Evolutionary conservation across 2,888 invertebrate species (phyloP), one percentile per base, ranked within the genome.

Genomic region (Plagiodera versicolora): DNA sequence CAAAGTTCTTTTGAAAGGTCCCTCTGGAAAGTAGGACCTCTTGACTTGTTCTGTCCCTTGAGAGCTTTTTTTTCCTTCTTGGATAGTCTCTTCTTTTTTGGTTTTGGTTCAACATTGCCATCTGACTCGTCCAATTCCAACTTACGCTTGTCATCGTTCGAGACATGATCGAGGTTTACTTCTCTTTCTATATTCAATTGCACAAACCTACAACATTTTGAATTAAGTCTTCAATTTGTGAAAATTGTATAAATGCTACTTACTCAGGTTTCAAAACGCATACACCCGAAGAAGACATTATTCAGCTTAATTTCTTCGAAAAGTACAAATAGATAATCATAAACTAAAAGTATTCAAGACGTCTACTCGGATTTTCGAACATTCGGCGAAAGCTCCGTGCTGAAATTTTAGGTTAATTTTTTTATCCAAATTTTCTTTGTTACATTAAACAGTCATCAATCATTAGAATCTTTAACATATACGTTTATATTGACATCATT

Each of bases 11-110:
- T 80, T 68, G 86, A 84, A 65, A 82, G 84, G 10, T 83, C 81
- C 60, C 84, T 82, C 72, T 84, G 84, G 72, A 84, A 87, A 0
- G 89, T 88, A 53, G 86, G 86, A n/a, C 91, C 91, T 61, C 94
- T 83, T 1, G 87, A 83, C 80, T 93, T 93, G 77, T 93, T 93
- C 78, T 92, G 90, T 0, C 93, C 92, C 74, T 84, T 81, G 1
- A 81, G 73, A 66, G 84, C 84, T 48, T 79, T 82, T 58, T 76
- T 81, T 55, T 77, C 73, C 3, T 64, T 63, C 53, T 75, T 76
- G 0, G 74, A 73, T 4, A 75, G 63, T 60, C 76, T 80, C 10
- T 61, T 67, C 62, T 76, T 82, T 65, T 83, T 83, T 1, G 65
- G 58, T 1, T 72, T 66, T 2, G 81, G 79, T 57, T 80, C 77